phyloP scores from a whole-genome alignment of 2,113 vertebrate species.

The Rhinoderma darwinii region DNA sequence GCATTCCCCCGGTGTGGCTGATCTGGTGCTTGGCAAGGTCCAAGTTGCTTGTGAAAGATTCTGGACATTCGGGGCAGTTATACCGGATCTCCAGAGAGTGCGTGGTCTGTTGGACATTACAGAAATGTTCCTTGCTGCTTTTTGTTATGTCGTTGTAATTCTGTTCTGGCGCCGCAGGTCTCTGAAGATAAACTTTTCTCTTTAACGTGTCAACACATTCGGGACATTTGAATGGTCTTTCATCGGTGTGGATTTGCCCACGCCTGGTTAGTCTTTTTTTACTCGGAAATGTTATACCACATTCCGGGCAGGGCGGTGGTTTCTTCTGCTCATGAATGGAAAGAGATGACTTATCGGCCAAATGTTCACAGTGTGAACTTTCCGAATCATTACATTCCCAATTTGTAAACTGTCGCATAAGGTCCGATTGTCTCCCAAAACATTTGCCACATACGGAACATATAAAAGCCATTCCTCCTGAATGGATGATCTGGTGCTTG shows the following conservation, averaged over 20 bases:
- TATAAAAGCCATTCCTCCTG: slow-evolving; percentile 60
- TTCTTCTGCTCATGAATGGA: slow-evolving; percentile 50
- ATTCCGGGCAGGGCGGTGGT: slow-evolving; percentile 64
- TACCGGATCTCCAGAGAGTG: slow-evolving; percentile 15
- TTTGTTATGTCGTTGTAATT: not conserved
- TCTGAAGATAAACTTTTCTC: not conserved
- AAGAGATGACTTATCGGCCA: too few relatives aligned
- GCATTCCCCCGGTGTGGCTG: slow-evolving; percentile 63
- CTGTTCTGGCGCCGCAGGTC: not conserved
- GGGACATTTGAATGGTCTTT: slow-evolving; percentile 74
- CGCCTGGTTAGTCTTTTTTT: slow-evolving; percentile 63
- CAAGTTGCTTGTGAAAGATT: slow-evolving; percentile 62
- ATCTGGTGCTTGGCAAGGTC: slow-evolving; percentile 63
- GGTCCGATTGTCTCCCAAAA: slow-evolving; percentile 63
- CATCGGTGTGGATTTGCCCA: slow-evolving; percentile 63
- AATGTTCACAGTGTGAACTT: not conserved
- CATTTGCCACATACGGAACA: slow-evolving; percentile 62
- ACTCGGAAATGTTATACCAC: slow-evolving; percentile 63
- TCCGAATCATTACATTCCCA: too few relatives aligned
- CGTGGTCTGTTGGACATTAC: not conserved
- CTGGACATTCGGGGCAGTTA: slow-evolving; percentile 63
- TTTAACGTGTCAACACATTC: slow-evolving; percentile 70
- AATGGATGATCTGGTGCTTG: not conserved
- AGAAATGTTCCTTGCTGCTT: not conserved
- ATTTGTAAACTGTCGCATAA: slow-evolving; percentile 63